A percentile compares a stretch with the other conserved stretches of the same genome.
These are phyloP conservation scores for Selene dorsalis DNA, from an alignment of 2,797 vertebrate genomes.

Conservation along the genomic window DNA sequence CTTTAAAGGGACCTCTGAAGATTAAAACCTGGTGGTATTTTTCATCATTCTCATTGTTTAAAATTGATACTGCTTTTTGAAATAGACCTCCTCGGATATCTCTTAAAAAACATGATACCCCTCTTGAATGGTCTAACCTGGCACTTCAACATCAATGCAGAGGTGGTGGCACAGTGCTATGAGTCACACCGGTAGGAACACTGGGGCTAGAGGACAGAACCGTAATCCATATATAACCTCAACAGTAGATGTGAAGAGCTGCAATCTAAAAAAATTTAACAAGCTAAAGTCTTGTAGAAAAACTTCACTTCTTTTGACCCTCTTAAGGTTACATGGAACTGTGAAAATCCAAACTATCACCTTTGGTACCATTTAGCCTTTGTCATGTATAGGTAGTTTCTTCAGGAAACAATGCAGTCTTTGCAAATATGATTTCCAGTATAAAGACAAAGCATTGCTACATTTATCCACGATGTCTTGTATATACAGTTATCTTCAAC, in stretches of 20 bases:
- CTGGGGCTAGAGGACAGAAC: constrained; percentile 5
- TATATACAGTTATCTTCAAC: neutral
- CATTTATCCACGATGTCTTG: no score
- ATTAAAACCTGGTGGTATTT: constrained; percentile 29
- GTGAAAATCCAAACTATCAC: neutral
- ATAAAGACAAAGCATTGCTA: no score
- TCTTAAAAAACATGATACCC: constrained; percentile 20
- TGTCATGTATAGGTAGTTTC: neutral
- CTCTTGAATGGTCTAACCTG: constrained; percentile 26
- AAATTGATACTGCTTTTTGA: constrained; percentile 13
- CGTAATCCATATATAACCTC: neutral
- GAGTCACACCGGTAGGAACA: constrained; percentile 33
- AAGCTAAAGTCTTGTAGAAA: neutral
- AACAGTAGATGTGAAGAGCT: constrained; percentile 3
- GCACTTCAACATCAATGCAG: constrained; percentile 40
- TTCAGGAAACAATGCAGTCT: no score
- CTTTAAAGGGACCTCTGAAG: constrained; percentile 38
- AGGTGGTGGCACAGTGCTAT: neutral
- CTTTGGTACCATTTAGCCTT: neutral
- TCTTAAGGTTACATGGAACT: neutral
- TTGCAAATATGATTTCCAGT: no score
- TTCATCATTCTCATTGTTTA: constrained; percentile 23
- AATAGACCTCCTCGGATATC: constrained; percentile 27
- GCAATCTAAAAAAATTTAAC: neutral
- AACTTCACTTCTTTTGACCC: neutral